Percentiles rank a stretch among this genome's conserved stretches.
These are phyloP conservation scores for Peromyscus maniculatus DNA, from an alignment of 2,113 vertebrate genomes.

Conservation along the genomic window DNA sequence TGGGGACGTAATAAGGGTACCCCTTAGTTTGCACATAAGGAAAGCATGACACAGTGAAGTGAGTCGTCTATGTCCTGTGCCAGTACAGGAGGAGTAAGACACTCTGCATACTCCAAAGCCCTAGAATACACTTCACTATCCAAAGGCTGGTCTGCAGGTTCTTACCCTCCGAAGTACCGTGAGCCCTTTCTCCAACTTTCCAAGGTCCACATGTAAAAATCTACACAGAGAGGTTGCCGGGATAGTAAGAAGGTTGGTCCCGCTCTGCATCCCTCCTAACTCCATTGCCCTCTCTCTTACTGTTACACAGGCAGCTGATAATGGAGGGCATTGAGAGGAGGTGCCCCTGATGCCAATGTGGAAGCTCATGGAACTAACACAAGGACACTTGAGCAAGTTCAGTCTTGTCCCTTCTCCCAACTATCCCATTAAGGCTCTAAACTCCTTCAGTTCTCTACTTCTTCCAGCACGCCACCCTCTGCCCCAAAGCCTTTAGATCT, in stretches of 20 bases:
- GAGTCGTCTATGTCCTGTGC: fast-evolving
- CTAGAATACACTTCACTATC: fast-evolving
- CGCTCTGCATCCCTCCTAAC: fast-evolving
- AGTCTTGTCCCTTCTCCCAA: neutral
- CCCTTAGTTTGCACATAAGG: neutral
- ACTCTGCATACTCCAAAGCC: neutral
- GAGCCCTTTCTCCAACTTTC: neutral
- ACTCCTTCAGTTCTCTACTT: neutral
- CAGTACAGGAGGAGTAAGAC: neutral
- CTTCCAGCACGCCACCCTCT: neutral
- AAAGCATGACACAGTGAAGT: neutral
- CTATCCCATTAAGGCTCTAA: too few species aligned
- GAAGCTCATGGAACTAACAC: neutral
- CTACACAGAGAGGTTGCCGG: neutral
- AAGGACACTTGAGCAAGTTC: neutral
- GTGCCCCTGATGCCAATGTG: fast-evolving
- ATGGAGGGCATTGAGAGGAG: fast-evolving
- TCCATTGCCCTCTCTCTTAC: too few species aligned
- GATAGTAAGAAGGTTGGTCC: fast-evolving
- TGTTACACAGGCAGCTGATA: neutral
- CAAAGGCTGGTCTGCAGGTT: neutral
- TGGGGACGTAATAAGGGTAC: neutral
- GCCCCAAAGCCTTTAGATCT: neutral
- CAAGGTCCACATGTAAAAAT: neutral
- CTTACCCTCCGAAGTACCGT: neutral